Percentiles rank a stretch among this genome's conserved stretches.
These are phyloP conservation scores for Orthonevra nobilis DNA, from an alignment of 2,888 invertebrate genomes.

Conservation along the genomic window DNA sequence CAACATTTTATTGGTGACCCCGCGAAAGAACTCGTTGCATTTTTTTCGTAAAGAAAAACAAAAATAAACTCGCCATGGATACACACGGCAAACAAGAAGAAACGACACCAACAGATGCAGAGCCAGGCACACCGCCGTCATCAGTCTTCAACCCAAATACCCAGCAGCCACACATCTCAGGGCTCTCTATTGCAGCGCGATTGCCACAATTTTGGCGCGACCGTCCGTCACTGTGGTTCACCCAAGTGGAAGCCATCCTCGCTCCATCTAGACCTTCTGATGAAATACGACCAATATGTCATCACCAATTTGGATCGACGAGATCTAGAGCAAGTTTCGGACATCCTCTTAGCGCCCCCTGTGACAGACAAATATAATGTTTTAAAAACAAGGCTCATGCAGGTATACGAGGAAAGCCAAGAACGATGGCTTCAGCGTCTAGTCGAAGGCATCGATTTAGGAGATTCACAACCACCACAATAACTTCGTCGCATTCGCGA, in stretches of 20 bases:
- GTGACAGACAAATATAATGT: neutral
- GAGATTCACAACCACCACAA: conserved; percentile 13
- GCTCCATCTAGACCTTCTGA: conserved; percentile 3
- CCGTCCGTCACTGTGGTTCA: conserved; percentile 16
- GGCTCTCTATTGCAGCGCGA: no score
- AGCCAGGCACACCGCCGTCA: no score
- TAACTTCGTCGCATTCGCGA: conserved; percentile 6
- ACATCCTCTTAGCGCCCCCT: neutral
- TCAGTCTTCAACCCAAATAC: no score
- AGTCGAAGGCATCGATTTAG: conserved; percentile 14
- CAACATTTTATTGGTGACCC: no score
- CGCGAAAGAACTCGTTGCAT: no score
- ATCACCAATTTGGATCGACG: conserved; percentile 4
- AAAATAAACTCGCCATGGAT: no score
- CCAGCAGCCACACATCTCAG: no score
- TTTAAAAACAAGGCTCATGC: conserved; percentile 6
- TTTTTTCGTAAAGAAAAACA: no score
- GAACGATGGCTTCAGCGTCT: neutral
- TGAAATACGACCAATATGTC: conserved; percentile 5
- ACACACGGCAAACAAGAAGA: no score
- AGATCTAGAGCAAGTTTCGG: conserved; percentile 1
- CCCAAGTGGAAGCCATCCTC: conserved; percentile 24
- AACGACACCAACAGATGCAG: no score
- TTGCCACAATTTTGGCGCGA: conserved; percentile 33
- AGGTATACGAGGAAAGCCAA: conserved; percentile 12